phyloP scores from a whole-genome alignment of 2,888 invertebrate species.

The Sminthurinus aureus region DNA sequence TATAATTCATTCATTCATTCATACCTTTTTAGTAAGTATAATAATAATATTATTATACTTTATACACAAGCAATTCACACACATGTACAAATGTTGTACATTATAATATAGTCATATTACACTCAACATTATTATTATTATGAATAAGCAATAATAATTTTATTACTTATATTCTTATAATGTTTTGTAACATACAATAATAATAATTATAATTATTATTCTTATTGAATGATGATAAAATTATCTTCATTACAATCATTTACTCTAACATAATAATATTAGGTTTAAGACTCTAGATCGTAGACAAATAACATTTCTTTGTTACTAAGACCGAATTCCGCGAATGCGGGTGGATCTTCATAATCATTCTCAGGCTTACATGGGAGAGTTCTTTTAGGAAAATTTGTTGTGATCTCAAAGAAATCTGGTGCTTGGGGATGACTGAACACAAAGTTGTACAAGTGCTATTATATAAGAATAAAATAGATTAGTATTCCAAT shows the following conservation, averaged over 20 bases:
- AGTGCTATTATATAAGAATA: slow-evolving; percentile 72
- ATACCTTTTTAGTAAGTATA: no score
- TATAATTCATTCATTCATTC: no score
- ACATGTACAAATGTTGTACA: no score
- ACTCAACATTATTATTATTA: no score
- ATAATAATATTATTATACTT: no score
- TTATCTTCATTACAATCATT: neutral
- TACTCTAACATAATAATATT: no score
- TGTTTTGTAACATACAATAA: no score
- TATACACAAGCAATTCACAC: no score
- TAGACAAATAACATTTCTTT: slow-evolving; percentile 93
- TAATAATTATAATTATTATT: slow-evolving; percentile 8
- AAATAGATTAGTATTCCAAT: no score
- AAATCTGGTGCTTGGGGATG: slow-evolving; percentile 90
- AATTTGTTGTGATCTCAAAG: slow-evolving; percentile 96
- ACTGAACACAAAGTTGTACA: slow-evolving; percentile 95
- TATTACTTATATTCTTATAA: no score
- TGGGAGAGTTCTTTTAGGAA: slow-evolving; percentile 84
- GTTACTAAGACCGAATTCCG: slow-evolving; percentile 83
- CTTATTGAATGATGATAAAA: slow-evolving; percentile 4
- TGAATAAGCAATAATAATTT: no score
- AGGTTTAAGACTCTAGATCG: slow-evolving; percentile 79
- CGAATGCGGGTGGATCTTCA: slow-evolving; percentile 70
- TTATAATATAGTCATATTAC: no score
- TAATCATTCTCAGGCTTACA: slow-evolving; percentile 67